Evolutionary conservation across 2,888 invertebrate genomes (phyloP).

Genomic region (Stenodema calcarata): DNA sequence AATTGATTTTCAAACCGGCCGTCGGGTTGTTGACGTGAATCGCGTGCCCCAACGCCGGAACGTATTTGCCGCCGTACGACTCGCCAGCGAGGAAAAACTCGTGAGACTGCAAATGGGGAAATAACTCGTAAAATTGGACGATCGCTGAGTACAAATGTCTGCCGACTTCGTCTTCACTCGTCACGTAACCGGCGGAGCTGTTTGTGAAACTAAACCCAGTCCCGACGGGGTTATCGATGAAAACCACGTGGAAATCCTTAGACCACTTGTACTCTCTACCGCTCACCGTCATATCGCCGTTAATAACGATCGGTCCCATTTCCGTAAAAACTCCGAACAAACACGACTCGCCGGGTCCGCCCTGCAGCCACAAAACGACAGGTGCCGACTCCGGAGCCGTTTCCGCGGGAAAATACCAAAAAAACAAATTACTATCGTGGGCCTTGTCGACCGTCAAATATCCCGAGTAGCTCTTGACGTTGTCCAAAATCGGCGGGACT

Average conservation of each 20-base stretch:
- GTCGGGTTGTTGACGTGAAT: constrained; percentile 71
- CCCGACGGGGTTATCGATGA: constrained; percentile 74
- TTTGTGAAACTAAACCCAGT: constrained; percentile 80
- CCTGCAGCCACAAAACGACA: constrained; percentile 83
- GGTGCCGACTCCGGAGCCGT: constrained; percentile 64
- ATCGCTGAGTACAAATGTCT: constrained; percentile 77
- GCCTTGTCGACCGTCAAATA: constrained; percentile 70
- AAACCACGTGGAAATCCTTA: constrained; percentile 77
- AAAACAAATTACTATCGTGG: constrained; percentile 64
- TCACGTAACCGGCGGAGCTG: constrained; percentile 77
- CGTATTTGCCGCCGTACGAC: constrained; percentile 83
- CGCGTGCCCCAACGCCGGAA: constrained; percentile 77
- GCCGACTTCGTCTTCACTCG: constrained; percentile 80
- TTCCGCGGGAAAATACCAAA: constrained; percentile 65
- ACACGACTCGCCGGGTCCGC: constrained; percentile 83
- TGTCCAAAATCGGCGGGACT: constrained; percentile 45
- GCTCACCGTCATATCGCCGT: constrained; percentile 67
- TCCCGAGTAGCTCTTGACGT: constrained; percentile 67
- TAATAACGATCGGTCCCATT: constrained; percentile 73
- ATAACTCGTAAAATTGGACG: constrained; percentile 81
- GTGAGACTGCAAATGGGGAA: constrained; percentile 74
- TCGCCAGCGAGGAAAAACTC: constrained; percentile 89
- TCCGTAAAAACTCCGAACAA: constrained; percentile 82
- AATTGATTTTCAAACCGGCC: constrained; percentile 72
- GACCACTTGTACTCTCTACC: constrained; percentile 82